Percentiles rank a stretch among this genome's conserved stretches.
These are phyloP conservation scores for Porites lutea DNA, from an alignment of 64 coral and sea anemone species.

Conservation along the genomic window DNA sequence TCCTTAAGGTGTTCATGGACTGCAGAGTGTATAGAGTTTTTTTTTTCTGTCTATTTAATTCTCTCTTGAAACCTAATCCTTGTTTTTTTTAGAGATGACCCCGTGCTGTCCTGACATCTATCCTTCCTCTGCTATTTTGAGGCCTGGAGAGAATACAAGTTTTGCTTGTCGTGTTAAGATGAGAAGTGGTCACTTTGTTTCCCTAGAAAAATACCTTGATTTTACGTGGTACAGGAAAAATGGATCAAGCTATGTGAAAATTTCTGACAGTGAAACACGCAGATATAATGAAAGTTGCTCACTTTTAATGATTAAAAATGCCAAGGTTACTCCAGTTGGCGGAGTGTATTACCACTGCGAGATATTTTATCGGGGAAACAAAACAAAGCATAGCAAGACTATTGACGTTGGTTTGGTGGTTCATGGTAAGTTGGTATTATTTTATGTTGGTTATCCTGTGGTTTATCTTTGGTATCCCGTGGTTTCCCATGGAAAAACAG, in stretches of 20 bases:
- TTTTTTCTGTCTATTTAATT: not conserved
- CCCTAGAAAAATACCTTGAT: not conserved
- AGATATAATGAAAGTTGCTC: not conserved
- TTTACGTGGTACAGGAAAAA: constrained; percentile 43
- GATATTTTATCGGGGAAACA: not conserved
- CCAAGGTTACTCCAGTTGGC: not conserved
- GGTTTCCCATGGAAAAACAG: too few species aligned
- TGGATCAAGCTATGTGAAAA: too few species aligned
- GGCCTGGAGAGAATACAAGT: not conserved
- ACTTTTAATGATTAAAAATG: constrained; percentile 54
- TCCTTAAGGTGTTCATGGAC: too few species aligned
- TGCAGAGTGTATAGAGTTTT: too few species aligned
- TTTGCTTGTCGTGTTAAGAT: not conserved
- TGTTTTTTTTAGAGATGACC: not conserved
- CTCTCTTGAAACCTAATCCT: not conserved
- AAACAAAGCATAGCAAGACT: not conserved
- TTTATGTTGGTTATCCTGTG: not conserved
- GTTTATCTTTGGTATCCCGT: too few species aligned
- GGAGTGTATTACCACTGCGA: constrained; percentile 19
- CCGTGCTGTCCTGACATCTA: constrained; percentile 10
- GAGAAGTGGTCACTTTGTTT: too few species aligned
- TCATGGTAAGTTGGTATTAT: constrained; percentile 4
- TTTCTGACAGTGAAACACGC: not conserved
- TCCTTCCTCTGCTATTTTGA: not conserved
- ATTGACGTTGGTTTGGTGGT: not conserved